Evolutionary conservation across 2,888 invertebrate genomes (phyloP).

Genomic region (Torymus tubicola): DNA sequence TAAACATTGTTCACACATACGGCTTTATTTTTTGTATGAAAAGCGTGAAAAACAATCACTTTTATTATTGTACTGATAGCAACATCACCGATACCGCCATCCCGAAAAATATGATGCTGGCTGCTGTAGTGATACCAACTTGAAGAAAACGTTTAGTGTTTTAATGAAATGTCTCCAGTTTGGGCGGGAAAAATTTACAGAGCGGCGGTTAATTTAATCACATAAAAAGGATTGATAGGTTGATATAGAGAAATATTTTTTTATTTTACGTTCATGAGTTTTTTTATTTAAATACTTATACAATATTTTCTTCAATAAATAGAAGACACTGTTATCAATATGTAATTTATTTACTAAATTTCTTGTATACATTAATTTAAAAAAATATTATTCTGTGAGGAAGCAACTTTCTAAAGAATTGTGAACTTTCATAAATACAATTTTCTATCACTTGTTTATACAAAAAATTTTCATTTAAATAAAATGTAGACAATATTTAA

Average conservation of each 20-base stretch:
- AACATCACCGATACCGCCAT: conserved; percentile 53
- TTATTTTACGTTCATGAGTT: background rate
- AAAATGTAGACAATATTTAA: conserved; percentile 21
- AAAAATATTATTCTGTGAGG: conserved; percentile 54
- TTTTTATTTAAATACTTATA: background rate
- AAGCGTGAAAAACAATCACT: conserved; percentile 22
- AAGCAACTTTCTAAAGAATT: conserved; percentile 49
- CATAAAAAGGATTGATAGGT: no score
- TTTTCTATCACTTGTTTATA: conserved; percentile 36
- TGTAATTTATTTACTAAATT: conserved; percentile 52
- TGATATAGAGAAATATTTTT: background rate
- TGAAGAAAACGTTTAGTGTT: background rate
- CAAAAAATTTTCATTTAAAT: conserved; percentile 42
- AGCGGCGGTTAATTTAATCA: no score
- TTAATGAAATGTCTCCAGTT: conserved; percentile 62
- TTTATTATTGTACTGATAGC: conserved; percentile 52
- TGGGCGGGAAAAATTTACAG: conserved; percentile 64
- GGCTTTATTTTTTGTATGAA: conserved; percentile 26
- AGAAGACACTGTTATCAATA: no score
- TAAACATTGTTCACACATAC: conserved; percentile 42
- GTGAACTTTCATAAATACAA: conserved; percentile 47
- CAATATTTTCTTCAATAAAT: no score
- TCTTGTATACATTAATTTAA: conserved; percentile 56
- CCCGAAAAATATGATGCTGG: conserved; percentile 48
- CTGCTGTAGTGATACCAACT: conserved; percentile 34